A percentile compares a stretch with the other conserved stretches of the same genome.
phyloP scores from a whole-genome alignment of 2,113 vertebrate genomes.

The Myotis lucifugus region DNA sequence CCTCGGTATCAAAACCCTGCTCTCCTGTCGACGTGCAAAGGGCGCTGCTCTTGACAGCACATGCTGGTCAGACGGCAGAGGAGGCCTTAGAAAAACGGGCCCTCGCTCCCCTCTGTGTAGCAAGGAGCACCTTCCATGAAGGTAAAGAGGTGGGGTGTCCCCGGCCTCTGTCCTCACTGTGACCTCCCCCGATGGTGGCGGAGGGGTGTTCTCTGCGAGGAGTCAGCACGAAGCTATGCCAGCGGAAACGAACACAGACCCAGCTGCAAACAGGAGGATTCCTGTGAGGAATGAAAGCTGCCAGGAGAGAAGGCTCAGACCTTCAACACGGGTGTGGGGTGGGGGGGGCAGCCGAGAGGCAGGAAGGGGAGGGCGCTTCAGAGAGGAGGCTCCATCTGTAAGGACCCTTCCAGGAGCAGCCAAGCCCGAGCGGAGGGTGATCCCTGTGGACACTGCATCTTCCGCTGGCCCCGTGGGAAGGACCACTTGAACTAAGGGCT shows the following conservation, averaged over 20 bases:
- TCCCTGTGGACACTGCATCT: neutral
- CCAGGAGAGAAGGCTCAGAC: neutral
- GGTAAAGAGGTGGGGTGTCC: neutral
- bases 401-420: too few species aligned
- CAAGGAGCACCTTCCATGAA: neutral
- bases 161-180: neutral
- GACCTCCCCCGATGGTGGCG: too few species aligned
- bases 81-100: neutral
- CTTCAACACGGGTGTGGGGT: neutral
- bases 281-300: conserved; percentile 8
- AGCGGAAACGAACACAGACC: neutral
- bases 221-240: neutral
- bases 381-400: conserved; percentile 14
- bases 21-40: neutral
- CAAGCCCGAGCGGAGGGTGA: too few species aligned
- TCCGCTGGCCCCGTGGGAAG: conserved; percentile 25
- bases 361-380: neutral
- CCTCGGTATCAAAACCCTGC: neutral
- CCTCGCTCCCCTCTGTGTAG: neutral
- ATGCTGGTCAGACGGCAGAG: neutral
- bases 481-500: neutral
- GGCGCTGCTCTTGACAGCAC: neutral
- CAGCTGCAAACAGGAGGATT: neutral
- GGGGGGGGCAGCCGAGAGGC: neutral
- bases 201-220: too few species aligned